Conservation (phyloP, 2,113 vertebrate genomes). For the Dromiciops gliroides region DNA sequence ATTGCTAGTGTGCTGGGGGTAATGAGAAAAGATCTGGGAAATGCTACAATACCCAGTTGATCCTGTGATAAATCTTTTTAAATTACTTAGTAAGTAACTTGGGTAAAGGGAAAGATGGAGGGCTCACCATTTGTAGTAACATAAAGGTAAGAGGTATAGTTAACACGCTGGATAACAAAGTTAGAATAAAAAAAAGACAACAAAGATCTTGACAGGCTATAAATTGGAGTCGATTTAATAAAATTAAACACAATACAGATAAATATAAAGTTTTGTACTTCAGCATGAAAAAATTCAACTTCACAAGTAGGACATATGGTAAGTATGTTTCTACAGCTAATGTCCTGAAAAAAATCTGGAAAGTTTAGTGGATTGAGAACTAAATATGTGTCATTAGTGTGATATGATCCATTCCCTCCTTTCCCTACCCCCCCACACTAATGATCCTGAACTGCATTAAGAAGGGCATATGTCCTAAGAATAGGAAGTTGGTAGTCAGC, state of each 20-base stretch:
- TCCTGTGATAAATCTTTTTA: slow-evolving; percentile 85
- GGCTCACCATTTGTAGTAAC: neutral
- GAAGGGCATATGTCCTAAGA: neutral
- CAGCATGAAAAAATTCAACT: neutral
- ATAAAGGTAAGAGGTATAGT: neutral
- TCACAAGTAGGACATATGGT: neutral
- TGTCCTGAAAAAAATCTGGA: neutral
- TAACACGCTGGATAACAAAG: neutral
- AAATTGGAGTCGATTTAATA: neutral
- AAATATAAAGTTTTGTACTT: neutral
- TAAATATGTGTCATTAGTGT: neutral
- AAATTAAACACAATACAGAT: neutral
- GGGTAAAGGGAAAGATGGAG: neutral
- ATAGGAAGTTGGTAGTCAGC: neutral
- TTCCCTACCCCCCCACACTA: no score
- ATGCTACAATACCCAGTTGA: slow-evolving; percentile 97
- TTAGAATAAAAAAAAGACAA: neutral
- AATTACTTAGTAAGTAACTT: neutral
- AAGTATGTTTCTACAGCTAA: neutral
- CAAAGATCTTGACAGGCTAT: neutral
- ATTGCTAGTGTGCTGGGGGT: slow-evolving; percentile 96
- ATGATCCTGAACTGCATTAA: neutral
- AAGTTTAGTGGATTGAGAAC: neutral
- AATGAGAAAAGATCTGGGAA: slow-evolving; percentile 94
- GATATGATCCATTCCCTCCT: neutral